A percentile compares a stretch with the other conserved stretches of the same genome.
Conservation (phyloP, 2,797 vertebrate species). For the Molossus alvarezi region DNA sequence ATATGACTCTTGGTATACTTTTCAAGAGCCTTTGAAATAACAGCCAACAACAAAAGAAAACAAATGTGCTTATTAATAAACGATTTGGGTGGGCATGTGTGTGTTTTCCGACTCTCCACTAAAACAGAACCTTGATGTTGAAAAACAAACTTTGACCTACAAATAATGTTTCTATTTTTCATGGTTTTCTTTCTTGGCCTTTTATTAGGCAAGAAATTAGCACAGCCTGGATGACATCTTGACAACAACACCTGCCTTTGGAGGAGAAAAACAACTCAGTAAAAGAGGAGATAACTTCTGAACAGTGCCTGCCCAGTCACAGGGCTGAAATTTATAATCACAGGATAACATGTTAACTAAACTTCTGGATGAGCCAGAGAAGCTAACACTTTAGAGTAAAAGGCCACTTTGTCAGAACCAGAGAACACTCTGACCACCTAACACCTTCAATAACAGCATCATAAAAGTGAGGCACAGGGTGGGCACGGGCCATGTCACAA, state of each 20-base stretch:
- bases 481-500: background rate
- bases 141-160: constrained; percentile 86
- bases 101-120: constrained; percentile 75
- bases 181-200: constrained; percentile 81
- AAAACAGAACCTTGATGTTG: constrained; percentile 85
- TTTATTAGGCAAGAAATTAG: constrained; percentile 75
- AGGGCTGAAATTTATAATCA: background rate
- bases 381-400: background rate
- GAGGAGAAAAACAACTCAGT: constrained; percentile 72
- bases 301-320: constrained; percentile 3
- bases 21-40: constrained; percentile 83
- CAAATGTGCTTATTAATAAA: constrained; percentile 60
- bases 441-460: background rate
- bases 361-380: background rate
- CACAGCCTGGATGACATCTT: constrained; percentile 77
- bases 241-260: constrained; percentile 75
- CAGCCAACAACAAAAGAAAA: constrained; percentile 77
- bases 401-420: background rate
- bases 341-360: background rate
- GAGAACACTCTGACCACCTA: background rate
- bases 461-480: background rate
- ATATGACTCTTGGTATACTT: constrained; percentile 7
- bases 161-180: constrained; percentile 85
- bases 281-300: constrained; percentile 70
- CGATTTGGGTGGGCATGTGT: constrained; percentile 68